Evolutionary conservation across 2,888 invertebrate genomes (phyloP), one percentile per base, ranked within the genome.

Genomic region (Idaea aversata): DNA sequence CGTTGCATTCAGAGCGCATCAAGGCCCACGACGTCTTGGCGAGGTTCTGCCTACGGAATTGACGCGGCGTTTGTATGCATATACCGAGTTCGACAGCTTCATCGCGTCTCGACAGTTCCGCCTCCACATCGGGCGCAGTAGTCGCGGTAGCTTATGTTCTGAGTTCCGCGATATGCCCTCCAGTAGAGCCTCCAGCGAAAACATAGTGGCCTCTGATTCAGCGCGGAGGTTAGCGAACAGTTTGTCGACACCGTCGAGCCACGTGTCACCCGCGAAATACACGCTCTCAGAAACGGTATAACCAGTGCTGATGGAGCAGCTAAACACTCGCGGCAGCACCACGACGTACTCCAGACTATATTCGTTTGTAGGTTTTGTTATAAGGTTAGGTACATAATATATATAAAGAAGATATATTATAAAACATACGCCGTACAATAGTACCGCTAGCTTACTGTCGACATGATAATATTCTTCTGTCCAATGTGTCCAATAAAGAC

Each of bases 241-340:
- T 77, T 94, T 91, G 73, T 95, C 94, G 0, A 97, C 96, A 4
- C 94, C 93, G 63, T 95, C 93, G 0, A 98, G 90, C 98, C 98
- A 99, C 0, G 95, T 94, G 1, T 95, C 93, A 6, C 96, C 95
- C 0, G 98, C 98, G 79, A 97, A 98, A 84, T 98, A 98, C 0
- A 98, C 97, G 79, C 98, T 98, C 83, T 99, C 99, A 0, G 98
- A 97, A 0, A 98, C 95, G 0, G 96, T 95, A 82, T 97, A 98
- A 0, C 98, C 98, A 0, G 97, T 97, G 72, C 97, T 96, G 68
- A 99, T 94, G 59, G 97, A 97, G 0, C 97, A 97, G 0, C 98
- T 97, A 81, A 97, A 98, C 0, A 97, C 97, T 80, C 86, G 84
- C 0, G 98, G 98, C 84, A 98, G 98, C 0, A 98, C 97, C 0